Conservation (phyloP, 2,113 vertebrate species). For the Gobius niger region DNA sequence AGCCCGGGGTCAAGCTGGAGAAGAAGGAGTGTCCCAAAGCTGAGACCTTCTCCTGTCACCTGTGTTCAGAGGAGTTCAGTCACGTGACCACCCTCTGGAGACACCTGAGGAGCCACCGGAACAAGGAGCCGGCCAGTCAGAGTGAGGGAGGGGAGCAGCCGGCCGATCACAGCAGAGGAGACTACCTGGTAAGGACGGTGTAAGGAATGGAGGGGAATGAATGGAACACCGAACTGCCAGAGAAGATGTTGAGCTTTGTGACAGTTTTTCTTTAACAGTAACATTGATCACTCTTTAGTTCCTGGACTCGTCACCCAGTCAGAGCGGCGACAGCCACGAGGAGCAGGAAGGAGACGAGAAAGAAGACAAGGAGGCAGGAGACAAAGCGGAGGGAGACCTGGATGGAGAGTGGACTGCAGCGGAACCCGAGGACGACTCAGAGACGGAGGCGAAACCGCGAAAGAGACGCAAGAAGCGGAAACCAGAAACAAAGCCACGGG, state of each 20-base stretch:
- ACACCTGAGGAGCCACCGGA: conserved; percentile 7
- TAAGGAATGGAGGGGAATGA: too few species aligned
- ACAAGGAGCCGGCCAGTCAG: neutral
- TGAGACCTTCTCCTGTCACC: conserved; percentile 2
- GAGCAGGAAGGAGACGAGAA: neutral
- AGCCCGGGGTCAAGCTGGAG: neutral
- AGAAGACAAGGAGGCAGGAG: neutral
- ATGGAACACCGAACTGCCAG: too few species aligned
- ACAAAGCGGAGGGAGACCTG: neutral
- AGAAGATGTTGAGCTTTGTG: neutral
- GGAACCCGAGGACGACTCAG: neutral
- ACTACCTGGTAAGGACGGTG: neutral
- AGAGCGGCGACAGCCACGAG: neutral
- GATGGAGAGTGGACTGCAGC: neutral
- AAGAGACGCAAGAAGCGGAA: neutral
- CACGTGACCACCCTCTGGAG: conserved; percentile 4
- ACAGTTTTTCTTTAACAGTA: too few species aligned
- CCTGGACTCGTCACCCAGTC: neutral
- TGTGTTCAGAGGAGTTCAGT: neutral
- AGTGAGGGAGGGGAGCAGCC: neutral
- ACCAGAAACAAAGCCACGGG: neutral
- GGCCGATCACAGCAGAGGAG: conserved; percentile 2
- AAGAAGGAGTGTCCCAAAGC: neutral
- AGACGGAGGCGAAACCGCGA: neutral
- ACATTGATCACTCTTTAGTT: neutral